Base-by-base conservation (phyloP, 2,888 invertebrate genomes). In the Exephanes ischioxanthus region DNA sequence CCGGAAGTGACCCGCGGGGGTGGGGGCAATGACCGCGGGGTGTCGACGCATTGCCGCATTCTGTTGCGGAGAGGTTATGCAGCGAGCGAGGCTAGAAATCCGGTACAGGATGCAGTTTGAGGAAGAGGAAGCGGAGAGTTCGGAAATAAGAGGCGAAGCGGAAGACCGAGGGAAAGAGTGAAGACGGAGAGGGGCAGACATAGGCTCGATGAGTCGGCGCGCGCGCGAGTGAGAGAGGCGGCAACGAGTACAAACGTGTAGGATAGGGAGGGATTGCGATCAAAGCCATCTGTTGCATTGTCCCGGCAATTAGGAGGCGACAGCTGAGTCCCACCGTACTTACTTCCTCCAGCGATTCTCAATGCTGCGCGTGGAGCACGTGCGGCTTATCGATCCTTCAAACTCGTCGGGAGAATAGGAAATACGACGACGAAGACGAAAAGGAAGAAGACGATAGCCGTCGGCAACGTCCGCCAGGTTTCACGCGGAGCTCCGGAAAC, bases 211-310 rank as follows among this genome's bases (percentile, higher is more conserved):
- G 66, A 63, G 70, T 33, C 45, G 68, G 63, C 14, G 30, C 1
- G 75, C 14, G 66, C 22, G 72, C 53, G 72, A 33, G 84, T 77
- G 55, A 72, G 73, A 66, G 87, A 83, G 85, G 78, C 72, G 80
- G 86, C 72, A 70, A 76, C 75, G 86, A 78, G 85, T 67, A 83
- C 83, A 83, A 83, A 66, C 89, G 87, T 80, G 84, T 82, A 87
- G 76, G 84, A 83, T 75, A 80, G 89, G 90, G 87, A 90, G 92
- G 92, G 89, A 90, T 93, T 91, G 93, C 93, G 94, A 94, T 94
- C 94, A 94, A 94, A 94, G 93, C 93, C 94, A 94, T 94, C 94
- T 94, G 94, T 94, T 94, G 94, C 94, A 93, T 94, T 94, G 94
- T 94, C 94, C 93, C 93, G 92, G 93, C 94, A 94, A 94, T 94